Evolutionary conservation across 23 tunicate species (phyloP).

Genomic region (Pegea sp.): DNA sequence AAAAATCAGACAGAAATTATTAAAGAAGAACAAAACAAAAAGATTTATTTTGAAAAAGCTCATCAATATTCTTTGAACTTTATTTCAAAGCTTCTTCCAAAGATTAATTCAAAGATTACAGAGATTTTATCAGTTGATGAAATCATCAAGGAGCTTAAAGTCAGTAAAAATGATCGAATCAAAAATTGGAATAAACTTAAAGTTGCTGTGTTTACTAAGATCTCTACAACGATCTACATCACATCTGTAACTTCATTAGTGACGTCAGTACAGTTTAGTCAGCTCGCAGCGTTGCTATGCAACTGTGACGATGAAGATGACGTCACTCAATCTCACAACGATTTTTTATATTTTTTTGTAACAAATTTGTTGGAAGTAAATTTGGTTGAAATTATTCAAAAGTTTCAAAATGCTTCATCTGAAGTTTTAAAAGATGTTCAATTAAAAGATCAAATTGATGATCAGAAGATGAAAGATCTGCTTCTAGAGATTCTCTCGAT

Average conservation of each 20-base stretch:
- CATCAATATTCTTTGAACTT: constrained; percentile 34
- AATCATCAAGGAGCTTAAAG: constrained; percentile 17
- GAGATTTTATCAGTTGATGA: constrained; percentile 10
- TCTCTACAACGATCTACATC: constrained; percentile 17
- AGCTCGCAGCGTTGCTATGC: constrained; percentile 23
- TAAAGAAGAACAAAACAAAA: constrained; percentile 21
- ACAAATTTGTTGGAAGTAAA: too few species aligned
- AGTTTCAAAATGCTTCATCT: too few species aligned
- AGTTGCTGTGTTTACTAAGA: constrained; percentile 19
- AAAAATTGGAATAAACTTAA: constrained; percentile 57
- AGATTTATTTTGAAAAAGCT: constrained; percentile 19
- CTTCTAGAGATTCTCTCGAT: too few species aligned
- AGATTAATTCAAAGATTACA: constrained; percentile 7
- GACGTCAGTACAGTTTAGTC: constrained; percentile 26
- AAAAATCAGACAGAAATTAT: too few species aligned
- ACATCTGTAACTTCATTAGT: constrained; percentile 6
- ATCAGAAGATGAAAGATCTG: too few species aligned
- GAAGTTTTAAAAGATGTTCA: too few species aligned
- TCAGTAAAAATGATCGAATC: constrained; percentile 7
- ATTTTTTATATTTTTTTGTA: too few species aligned
- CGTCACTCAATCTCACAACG: too few species aligned
- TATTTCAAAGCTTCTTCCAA: constrained; percentile 11
- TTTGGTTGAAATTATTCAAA: too few species aligned
- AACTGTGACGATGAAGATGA: neutral
- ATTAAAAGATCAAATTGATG: too few species aligned